Evolutionary conservation across 2,113 vertebrate genomes (phyloP).

Genomic region (Chaetodon auriga): DNA sequence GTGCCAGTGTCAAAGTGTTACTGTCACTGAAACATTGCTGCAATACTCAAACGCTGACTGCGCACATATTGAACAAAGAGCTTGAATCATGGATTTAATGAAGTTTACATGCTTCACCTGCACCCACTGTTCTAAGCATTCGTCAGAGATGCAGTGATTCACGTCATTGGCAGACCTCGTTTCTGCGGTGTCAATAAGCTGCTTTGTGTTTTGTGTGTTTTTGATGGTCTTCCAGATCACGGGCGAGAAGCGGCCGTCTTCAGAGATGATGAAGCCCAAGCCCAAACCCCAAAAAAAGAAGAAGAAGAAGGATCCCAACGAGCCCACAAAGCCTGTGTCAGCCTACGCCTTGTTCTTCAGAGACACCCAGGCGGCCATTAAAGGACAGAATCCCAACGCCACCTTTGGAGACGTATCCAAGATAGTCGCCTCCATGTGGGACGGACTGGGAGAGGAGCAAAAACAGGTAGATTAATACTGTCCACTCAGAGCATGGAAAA

Average conservation of each 20-base stretch:
- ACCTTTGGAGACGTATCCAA: conserved; percentile 98
- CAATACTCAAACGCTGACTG: conserved; percentile 48
- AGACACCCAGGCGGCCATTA: conserved; percentile 98
- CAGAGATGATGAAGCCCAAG: conserved; percentile 96
- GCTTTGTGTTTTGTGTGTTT: conserved; percentile 47
- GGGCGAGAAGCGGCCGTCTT: conserved; percentile 95
- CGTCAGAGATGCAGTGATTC: conserved; percentile 38
- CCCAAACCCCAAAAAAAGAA: conserved; percentile 99
- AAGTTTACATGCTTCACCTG: conserved; percentile 56
- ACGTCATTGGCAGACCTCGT: neutral
- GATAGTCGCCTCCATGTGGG: conserved; percentile 99
- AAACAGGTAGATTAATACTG: conserved; percentile 86
- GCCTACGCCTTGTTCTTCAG: conserved; percentile 99
- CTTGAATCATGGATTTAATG: conserved; percentile 53
- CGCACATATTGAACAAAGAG: conserved; percentile 25
- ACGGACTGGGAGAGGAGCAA: conserved; percentile 96
- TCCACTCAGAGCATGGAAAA: neutral
- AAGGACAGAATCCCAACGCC: conserved; percentile 97
- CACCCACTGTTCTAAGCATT: conserved; percentile 26
- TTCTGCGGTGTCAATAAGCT: conserved; percentile 57
- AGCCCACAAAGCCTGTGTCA: conserved; percentile 97
- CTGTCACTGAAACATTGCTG: conserved; percentile 56
- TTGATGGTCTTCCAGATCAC: conserved; percentile 85
- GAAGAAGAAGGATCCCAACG: conserved; percentile 99
- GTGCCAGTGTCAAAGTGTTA: conserved; percentile 21